These are phyloP conservation scores for Diadegma fenestrale DNA, from an alignment of 2,888 invertebrate species.

Conservation along the genomic window DNA sequence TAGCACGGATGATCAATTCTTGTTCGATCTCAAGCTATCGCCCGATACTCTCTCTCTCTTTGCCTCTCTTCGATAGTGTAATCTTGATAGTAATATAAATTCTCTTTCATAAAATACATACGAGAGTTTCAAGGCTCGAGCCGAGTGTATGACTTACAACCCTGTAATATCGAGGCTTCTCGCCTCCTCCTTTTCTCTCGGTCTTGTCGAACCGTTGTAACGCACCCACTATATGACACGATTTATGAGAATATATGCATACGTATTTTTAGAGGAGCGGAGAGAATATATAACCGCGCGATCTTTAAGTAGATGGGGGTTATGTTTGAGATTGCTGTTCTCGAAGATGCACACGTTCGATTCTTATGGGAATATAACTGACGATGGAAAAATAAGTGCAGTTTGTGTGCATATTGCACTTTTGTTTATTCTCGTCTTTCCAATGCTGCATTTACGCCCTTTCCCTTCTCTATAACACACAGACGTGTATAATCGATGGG, in stretches of 20 bases:
- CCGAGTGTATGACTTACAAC: conserved; percentile 65
- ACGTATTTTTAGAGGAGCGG: conserved; percentile 76
- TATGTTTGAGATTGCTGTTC: conserved; percentile 28
- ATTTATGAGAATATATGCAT: conserved; percentile 81
- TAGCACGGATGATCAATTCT: conserved; percentile 54
- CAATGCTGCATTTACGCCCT: not conserved
- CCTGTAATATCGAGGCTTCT: conserved; percentile 60
- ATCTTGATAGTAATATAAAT: conserved; percentile 45
- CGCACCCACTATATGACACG: conserved; percentile 72
- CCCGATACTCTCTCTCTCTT: conserved; percentile 33
- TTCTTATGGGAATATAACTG: conserved; percentile 11
- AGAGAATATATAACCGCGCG: not conserved
- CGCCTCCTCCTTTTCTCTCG: conserved; percentile 37
- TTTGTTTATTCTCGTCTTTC: conserved; percentile 32
- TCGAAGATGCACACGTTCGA: conserved; percentile 25
- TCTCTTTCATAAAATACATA: conserved; percentile 18
- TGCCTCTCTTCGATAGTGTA: conserved; percentile 25
- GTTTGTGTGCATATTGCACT: conserved; percentile 31
- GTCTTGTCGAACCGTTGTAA: conserved; percentile 72
- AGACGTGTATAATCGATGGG: not conserved
- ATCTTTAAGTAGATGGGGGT: conserved; percentile 15
- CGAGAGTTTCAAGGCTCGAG: conserved; percentile 37
- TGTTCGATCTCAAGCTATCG: conserved; percentile 35
- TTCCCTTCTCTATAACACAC: conserved; percentile 3
- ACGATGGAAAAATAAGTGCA: conserved; percentile 20